Conservation (phyloP, 2,888 invertebrate species). For the Meiosimyza decipiens region DNA sequence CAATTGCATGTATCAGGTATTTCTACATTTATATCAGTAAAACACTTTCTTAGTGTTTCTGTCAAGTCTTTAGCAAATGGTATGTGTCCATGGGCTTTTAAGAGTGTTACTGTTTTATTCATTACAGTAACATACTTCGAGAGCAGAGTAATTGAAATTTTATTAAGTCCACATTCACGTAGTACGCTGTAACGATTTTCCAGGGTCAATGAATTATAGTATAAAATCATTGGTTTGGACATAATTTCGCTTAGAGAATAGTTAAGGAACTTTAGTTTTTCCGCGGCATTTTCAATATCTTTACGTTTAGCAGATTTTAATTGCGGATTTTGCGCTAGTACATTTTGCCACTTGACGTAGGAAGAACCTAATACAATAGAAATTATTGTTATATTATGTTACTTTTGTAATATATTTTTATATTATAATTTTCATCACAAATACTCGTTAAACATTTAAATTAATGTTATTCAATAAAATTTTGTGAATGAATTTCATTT, state of each 20-base stretch:
- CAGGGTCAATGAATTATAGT: conserved; percentile 70
- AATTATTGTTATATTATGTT: neutral
- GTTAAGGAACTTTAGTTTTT: conserved; percentile 57
- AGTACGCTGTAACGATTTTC: conserved; percentile 74
- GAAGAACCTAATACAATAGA: conserved; percentile 49
- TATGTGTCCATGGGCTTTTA: conserved; percentile 66
- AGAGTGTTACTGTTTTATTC: conserved; percentile 59
- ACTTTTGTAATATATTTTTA: too few species aligned
- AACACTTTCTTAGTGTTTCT: conserved; percentile 57
- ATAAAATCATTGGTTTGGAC: conserved; percentile 70
- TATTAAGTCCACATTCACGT: conserved; percentile 72
- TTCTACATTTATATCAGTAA: conserved; percentile 50
- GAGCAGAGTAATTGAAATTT: conserved; percentile 63
- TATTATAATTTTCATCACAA: too few species aligned
- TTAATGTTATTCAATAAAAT: too few species aligned
- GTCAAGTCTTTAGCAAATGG: conserved; percentile 63
- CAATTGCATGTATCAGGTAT: conserved; percentile 39
- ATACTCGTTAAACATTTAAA: too few species aligned
- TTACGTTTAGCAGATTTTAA: conserved; percentile 55
- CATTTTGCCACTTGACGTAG: conserved; percentile 52
- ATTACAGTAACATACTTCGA: conserved; percentile 63
- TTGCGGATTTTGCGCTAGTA: conserved; percentile 57
- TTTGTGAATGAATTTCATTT: too few species aligned
- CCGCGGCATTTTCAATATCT: conserved; percentile 55
- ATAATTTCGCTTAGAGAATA: conserved; percentile 70